Conservation (phyloP, 2,888 invertebrate species). For the Acanthosepion lycidas region DNA sequence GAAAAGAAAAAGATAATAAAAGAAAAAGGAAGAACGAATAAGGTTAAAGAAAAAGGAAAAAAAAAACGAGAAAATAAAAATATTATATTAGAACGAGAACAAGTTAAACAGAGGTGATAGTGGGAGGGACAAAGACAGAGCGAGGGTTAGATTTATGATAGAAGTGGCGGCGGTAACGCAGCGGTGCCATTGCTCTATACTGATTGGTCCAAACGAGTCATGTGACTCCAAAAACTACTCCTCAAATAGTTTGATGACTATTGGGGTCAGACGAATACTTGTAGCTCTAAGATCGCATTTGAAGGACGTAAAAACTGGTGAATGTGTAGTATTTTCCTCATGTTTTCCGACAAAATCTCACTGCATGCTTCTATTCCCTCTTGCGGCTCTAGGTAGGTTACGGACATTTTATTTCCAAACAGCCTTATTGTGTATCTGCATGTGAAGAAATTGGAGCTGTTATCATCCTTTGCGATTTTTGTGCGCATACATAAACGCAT, state of each 20-base stretch:
- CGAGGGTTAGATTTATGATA: not conserved
- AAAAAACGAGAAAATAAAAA: too few relatives aligned
- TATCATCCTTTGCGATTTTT: not conserved
- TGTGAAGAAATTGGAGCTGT: not conserved
- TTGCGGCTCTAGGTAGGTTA: slow-evolving; percentile 33
- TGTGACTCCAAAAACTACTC: not conserved
- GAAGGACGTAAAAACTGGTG: slow-evolving; percentile 33
- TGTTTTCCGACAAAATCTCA: slow-evolving; percentile 33
- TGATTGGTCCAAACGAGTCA: not conserved
- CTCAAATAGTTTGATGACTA: slow-evolving; percentile 13
- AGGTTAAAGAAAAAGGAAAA: too few relatives aligned
- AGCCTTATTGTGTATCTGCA: not conserved
- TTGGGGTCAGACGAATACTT: slow-evolving; percentile 33
- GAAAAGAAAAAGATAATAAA: too few relatives aligned
- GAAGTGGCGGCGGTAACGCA: slow-evolving; percentile 18
- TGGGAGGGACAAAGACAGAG: not conserved
- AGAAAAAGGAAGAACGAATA: too few relatives aligned
- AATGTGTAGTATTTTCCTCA: slow-evolving; percentile 33
- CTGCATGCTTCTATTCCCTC: slow-evolving; percentile 33
- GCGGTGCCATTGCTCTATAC: not conserved
- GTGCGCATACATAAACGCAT: not conserved
- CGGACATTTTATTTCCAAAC: slow-evolving; percentile 18
- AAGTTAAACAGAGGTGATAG: not conserved
- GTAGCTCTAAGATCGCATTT: slow-evolving; percentile 33
- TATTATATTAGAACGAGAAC: not conserved